phyloP scores from a whole-genome alignment of 2,113 vertebrate genomes.

The Melanerpes aurifrons region DNA sequence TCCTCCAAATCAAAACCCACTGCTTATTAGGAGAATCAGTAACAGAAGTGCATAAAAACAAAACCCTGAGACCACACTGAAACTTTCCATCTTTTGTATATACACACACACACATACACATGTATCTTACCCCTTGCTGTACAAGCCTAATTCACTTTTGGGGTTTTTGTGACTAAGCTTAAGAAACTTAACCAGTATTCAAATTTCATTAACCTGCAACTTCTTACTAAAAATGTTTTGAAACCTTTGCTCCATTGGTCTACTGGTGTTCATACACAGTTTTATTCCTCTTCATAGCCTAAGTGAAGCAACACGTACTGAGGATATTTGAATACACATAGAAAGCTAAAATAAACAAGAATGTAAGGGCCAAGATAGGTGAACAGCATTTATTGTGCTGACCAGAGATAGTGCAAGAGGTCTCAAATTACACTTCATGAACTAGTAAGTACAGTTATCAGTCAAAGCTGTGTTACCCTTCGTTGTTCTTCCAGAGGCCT shows the following conservation, averaged over 20 bases:
- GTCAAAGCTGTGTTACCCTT: neutral
- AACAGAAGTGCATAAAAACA: neutral
- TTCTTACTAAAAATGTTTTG: neutral
- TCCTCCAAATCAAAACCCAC: neutral
- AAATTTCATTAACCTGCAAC: neutral
- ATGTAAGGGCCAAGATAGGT: neutral
- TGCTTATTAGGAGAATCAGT: neutral
- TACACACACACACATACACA: no score
- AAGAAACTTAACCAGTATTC: neutral
- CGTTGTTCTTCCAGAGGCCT: constrained; percentile 49
- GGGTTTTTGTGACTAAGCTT: neutral
- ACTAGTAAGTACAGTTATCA: neutral
- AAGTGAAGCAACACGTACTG: neutral
- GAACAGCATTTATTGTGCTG: constrained; percentile 5
- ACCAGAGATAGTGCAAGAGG: neutral
- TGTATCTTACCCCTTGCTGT: neutral
- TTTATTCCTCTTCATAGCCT: neutral
- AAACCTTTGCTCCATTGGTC: neutral
- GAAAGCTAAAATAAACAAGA: neutral
- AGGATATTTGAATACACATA: neutral
- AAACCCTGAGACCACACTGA: neutral
- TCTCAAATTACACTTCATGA: constrained; percentile 46
- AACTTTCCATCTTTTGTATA: neutral
- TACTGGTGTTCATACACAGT: neutral
- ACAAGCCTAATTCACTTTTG: neutral